Percentiles rank a stretch among this genome's conserved stretches.
phyloP scores from a whole-genome alignment of 2,113 vertebrate species.

The Tachycineta bicolor region DNA sequence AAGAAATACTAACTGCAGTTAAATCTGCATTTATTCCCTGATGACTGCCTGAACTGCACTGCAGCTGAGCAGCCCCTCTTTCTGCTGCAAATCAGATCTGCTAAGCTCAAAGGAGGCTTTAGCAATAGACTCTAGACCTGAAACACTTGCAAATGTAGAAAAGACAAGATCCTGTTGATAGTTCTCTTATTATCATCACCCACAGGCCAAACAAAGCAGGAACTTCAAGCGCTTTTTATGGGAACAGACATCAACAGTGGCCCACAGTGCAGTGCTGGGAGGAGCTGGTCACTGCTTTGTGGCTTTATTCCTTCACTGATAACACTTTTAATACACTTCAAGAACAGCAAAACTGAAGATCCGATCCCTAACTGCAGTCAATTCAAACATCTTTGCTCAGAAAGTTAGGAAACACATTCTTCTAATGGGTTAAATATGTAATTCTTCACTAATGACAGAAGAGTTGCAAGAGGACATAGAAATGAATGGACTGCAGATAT shows the following conservation, averaged over 20 bases:
- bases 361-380: not conserved
- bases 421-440: not conserved
- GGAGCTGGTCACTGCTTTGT: not conserved
- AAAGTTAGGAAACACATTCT: not conserved
- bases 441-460: not conserved
- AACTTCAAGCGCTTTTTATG: not conserved
- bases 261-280: not conserved
- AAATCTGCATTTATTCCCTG: not conserved
- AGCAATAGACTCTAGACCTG: not conserved
- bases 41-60: not conserved
- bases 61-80: not conserved
- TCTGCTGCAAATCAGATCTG: not conserved
- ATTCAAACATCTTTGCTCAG: not conserved
- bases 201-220: accelerated
- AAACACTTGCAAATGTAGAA: not conserved
- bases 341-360: not conserved
- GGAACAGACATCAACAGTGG: not conserved
- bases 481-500: not conserved
- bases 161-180: not conserved
- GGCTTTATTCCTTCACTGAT: not conserved
- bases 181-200: not conserved
- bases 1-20: not conserved
- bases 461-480: not conserved
- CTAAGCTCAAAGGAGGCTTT: not conserved
- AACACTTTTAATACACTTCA: not conserved